Evolutionary conservation across 2,888 invertebrate genomes (phyloP).

Genomic region (Chromoteleia sp.): DNA sequence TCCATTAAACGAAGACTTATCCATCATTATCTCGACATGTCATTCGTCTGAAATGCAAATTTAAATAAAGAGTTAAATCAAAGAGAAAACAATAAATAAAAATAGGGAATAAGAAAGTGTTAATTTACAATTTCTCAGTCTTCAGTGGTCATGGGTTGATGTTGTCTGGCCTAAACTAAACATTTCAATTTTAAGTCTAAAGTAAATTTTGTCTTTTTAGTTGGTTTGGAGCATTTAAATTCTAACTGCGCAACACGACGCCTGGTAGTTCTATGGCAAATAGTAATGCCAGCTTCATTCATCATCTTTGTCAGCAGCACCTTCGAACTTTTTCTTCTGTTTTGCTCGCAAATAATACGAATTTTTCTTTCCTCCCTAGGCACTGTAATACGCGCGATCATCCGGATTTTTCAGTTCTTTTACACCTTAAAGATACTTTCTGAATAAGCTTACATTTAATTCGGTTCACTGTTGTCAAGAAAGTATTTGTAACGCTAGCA

Average conservation of each 20-base stretch:
- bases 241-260: no score
- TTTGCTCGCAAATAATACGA: not conserved
- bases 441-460: no score
- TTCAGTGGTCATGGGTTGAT: conserved; percentile 14
- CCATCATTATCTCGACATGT: conserved; percentile 7
- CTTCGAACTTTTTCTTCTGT: conserved; percentile 2
- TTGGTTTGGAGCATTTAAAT: not conserved
- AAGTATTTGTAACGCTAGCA: no score
- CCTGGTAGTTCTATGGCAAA: no score
- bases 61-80: no score
- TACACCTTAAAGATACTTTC: no score
- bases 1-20: not conserved
- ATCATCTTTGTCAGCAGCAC: not conserved
- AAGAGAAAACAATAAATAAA: no score
- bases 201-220: conserved; percentile 20
- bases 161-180: not conserved
- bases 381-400: not conserved
- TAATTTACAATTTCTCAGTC: conserved; percentile 15
- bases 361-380: not conserved
- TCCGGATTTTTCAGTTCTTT: not conserved
- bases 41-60: conserved; percentile 33
- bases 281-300: no score
- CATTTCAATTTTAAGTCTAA: conserved; percentile 2
- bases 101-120: not conserved
- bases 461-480: no score